Evolutionary conservation across 2,113 vertebrate species (phyloP), one percentile per base, ranked within the genome.

Genomic region (Pionites leucogaster): DNA sequence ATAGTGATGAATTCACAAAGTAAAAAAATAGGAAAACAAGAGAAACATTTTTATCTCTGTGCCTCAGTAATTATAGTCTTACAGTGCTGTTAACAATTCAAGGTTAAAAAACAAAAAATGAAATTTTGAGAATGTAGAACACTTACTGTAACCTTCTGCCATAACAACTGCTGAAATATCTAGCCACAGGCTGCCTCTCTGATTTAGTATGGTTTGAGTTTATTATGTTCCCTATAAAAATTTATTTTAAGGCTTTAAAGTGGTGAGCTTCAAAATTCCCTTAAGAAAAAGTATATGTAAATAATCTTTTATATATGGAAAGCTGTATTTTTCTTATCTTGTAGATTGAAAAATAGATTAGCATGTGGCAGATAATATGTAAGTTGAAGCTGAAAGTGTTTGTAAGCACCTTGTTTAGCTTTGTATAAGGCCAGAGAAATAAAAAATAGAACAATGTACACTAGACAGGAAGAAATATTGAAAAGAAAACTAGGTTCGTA

Each of bases 401-500:
- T 71, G 8, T 79, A 92, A 92, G n/a, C 42, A 79, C 27, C 17
- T 82, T 80, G 29, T 39, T 83, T 65, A 53, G 19, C 24, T 78
- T 88, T 87, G 20, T 76, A 29, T 89, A 84, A 52, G 28, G 46
- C 17, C 52, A 35, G n/a, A 57, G 71, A 81, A 69, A 52, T 46
- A n/a, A 31, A 76, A 47, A 69, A 79, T 46, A 47, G 4, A 69
- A 79, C 33, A 77, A 44, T 16, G 6, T 82, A 82, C 11, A 44
- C 28, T 60, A 57, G 22, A 24, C 22, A 92, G 49, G 53, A 91
- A 95, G 75, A 95, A 95, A 91, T 95, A 77, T 18, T 91, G 93
- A 93, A 93, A 84, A 82, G 79, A 87, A 95, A 92, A 27, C 35
- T 69, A 57, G 11, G 9, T 49, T 94, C 72, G 35, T 92, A 31